Base-by-base conservation (phyloP, 2,113 vertebrate genomes). In the Taurulus bubalis region DNA sequence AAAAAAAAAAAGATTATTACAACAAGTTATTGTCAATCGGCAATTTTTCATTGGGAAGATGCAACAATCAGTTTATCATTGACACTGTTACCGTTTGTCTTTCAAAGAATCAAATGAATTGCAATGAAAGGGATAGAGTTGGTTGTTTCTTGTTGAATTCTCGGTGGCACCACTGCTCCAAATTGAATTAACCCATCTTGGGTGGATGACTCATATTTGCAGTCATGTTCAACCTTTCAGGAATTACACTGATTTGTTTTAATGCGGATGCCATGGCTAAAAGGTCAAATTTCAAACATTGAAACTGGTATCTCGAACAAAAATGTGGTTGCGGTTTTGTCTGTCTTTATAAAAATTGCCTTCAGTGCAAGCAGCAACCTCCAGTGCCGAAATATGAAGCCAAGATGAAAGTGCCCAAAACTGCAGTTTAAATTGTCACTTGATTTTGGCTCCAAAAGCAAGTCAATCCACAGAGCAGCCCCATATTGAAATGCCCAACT, bases 181-280 rank as follows among this genome's bases (percentile, higher is more conserved):
- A 18, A 58, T 75, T 55, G n/a, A 56, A 67, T 60, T 45, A 55
- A 68, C 28, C 26, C 67, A 32, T 66, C 40, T 40, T 38, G 45
- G 22, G 38, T 34, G 26, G 56, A 64, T 59, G 14, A 65, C 40
- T 66, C 49, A 16, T 69, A 4, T 73, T 78, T 59, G 30, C 40
- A 59, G 14, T 9, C 7, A 67, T 32, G 22, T 58, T 59, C 3
- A 68, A 24, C 24, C 40, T 65, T 73, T 68, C 1, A 34, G 18
- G 68, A 60, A 59, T 59, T 15, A n/a, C 20, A 38, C 28, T 8
- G 15, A 49, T 58, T 8, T 28, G 14, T 49, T 22, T 22, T 22
- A 47, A 65, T 49, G 30, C 4, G 0, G 4, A 38, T 0, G 10
- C 20, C 32, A 16, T 5, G 42, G 32, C 32, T 15, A 16, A 60